Evolutionary conservation across 2,113 vertebrate species (phyloP), one percentile per base, ranked within the genome.

Genomic region (Ptychochromis oligacanthus): DNA sequence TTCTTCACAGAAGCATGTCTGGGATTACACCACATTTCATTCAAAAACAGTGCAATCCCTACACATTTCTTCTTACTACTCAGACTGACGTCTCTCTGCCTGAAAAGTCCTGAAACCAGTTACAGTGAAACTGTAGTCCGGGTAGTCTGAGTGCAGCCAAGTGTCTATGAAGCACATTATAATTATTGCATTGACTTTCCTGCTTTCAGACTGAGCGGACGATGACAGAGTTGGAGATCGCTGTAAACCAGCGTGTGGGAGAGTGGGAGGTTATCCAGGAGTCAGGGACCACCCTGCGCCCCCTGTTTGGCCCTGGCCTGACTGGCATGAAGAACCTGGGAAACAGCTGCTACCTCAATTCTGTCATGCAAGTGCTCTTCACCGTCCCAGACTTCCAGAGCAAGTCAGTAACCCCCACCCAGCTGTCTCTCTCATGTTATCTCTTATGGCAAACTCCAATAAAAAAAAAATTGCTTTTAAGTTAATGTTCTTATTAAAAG

Each of bases 331-430:
- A 96, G 75, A 99, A 99, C 94, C 92, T 99, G 95, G 98, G 98
- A 74, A 99, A 99, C 95, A 99, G 98, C 95, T 99, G 98, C 97
- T 99, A 99, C 96, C 98, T 99, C 96, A 99, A 99, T 94, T 99
- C 98, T 2, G 98, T 99, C 95, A 97, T 99, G 97, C 98, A 99
- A 97, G 98, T 99, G 95, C 96, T 99, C 93, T 99, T 99, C 96
- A 99, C 97, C 91, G 96, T 99, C 89, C 97, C 98, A 5, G 98
- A 99, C 94, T 99, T 99, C 95, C 96, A 98, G 95, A 97, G 94
- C 95, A 99, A 98, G 98, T 99, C 74, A 97, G 98, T 97, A 90
- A 24, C 36, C 14, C 1, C 12, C 24, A 31, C 49, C 18, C 14
- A 20, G 4, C 18, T 9, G 5, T 59, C 8, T n/a, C 26, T 46